Evolutionary conservation across 2,797 vertebrate genomes (phyloP).

Genomic region (Oryzias sinensis): DNA sequence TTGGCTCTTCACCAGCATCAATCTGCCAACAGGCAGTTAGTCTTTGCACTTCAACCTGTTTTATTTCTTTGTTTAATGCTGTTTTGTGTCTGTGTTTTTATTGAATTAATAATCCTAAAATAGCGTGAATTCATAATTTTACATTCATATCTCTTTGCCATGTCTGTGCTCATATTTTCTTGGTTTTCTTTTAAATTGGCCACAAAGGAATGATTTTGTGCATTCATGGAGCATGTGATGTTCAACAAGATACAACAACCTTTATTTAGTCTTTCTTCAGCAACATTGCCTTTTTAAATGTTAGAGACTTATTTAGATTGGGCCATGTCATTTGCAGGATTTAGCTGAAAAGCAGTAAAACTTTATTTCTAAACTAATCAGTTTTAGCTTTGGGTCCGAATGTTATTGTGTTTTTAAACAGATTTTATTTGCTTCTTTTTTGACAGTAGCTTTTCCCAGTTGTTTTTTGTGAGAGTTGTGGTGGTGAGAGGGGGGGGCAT

Average conservation of each 20-base stretch:
- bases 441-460: slow-evolving; percentile 14
- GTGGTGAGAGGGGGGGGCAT: no score
- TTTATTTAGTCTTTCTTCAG: not conserved
- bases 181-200: slow-evolving; percentile 25
- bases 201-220: slow-evolving; percentile 14
- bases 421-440: slow-evolving; percentile 20
- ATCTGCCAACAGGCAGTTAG: slow-evolving; percentile 28
- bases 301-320: slow-evolving; percentile 17
- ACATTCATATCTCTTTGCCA: slow-evolving; percentile 16
- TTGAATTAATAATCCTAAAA: slow-evolving; percentile 36
- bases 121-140: slow-evolving; percentile 48
- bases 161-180: slow-evolving; percentile 26
- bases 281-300: slow-evolving; percentile 20
- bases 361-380: slow-evolving; percentile 36
- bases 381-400: slow-evolving; percentile 19
- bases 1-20: no score
- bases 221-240: slow-evolving; percentile 7
- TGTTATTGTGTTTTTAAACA: slow-evolving; percentile 19
- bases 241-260: not conserved
- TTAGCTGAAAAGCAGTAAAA: slow-evolving; percentile 12
- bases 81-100: slow-evolving; percentile 31
- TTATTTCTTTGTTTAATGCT: slow-evolving; percentile 33
- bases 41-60: slow-evolving; percentile 18
- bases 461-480: slow-evolving; percentile 8
- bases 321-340: slow-evolving; percentile 4